phyloP scores from a whole-genome alignment of 2,113 vertebrate genomes.

The Anarrhichthys ocellatus region DNA sequence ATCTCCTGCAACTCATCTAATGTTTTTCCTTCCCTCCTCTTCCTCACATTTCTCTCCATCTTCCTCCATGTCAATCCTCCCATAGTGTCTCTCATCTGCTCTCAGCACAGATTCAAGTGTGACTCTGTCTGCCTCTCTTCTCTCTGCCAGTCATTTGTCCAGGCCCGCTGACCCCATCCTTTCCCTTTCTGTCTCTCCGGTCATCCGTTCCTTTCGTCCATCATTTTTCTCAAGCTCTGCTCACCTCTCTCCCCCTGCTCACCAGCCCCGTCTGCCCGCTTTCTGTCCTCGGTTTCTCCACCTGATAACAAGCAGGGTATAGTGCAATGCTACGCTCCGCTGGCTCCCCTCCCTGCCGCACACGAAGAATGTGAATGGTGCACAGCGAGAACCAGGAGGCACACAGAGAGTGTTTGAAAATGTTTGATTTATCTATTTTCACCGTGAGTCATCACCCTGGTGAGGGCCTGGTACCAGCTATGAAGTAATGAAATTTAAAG shows the following conservation, averaged over 20 bases:
- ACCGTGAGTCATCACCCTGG: conserved; percentile 52
- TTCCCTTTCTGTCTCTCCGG: conserved; percentile 47
- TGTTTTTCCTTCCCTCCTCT: not conserved
- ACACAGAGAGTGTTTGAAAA: not conserved
- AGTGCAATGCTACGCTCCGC: conserved; percentile 43
- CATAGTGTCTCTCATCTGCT: conserved; percentile 33
- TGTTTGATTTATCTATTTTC: conserved; percentile 57
- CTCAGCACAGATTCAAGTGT: conserved; percentile 40
- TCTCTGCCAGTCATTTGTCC: conserved; percentile 45
- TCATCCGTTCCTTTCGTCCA: conserved; percentile 22
- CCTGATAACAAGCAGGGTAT: conserved; percentile 65
- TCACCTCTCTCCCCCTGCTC: conserved; percentile 1
- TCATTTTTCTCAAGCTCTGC: conserved; percentile 45
- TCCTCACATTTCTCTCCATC: conserved; percentile 18
- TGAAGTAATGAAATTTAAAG: conserved; percentile 58
- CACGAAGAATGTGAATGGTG: conserved; percentile 48
- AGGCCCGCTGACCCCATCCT: conserved; percentile 11
- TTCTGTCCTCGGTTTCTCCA: conserved; percentile 51
- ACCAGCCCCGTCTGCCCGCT: conserved; percentile 39
- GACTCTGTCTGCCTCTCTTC: conserved; percentile 31
- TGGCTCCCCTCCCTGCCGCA: conserved; percentile 42
- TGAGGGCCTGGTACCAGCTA: conserved; percentile 26
- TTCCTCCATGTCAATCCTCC: conserved; percentile 10
- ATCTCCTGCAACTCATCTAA: conserved; percentile 20
- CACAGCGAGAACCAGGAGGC: conserved; percentile 14